Evolutionary conservation across 2,113 vertebrate genomes (phyloP).

Genomic region (Oreochromis niloticus): DNA sequence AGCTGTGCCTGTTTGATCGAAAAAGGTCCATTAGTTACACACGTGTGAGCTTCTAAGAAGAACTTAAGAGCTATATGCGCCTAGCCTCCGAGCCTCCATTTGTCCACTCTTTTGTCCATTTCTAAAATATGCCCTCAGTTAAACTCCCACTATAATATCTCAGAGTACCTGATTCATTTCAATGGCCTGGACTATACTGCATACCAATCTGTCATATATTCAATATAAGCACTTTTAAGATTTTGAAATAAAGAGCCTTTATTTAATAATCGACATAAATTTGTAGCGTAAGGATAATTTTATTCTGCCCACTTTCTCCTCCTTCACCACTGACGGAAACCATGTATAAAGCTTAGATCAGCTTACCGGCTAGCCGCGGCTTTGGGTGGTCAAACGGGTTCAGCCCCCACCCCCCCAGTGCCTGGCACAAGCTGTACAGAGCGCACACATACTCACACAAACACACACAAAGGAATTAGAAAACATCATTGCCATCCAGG

Average conservation of each 20-base stretch:
- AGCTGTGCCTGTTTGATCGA: neutral
- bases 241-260: neutral
- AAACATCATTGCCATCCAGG: constrained; percentile 10
- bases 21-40: neutral
- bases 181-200: neutral
- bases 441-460: neutral
- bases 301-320: neutral
- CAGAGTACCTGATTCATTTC: neutral
- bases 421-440: constrained; percentile 27
- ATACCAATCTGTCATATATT: neutral
- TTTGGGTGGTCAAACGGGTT: constrained; percentile 35
- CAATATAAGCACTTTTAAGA: neutral
- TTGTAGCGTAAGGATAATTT: neutral
- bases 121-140: neutral
- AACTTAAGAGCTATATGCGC: neutral
- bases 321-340: neutral
- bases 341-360: constrained; percentile 9
- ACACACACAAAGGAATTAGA: neutral
- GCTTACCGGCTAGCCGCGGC: neutral
- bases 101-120: neutral
- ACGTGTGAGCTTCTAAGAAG: neutral
- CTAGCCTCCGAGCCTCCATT: neutral
- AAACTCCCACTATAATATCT: neutral
- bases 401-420: neutral
- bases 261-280: neutral